phyloP scores from a whole-genome alignment of 2,888 invertebrate genomes.

The Parnassius orleans region DNA sequence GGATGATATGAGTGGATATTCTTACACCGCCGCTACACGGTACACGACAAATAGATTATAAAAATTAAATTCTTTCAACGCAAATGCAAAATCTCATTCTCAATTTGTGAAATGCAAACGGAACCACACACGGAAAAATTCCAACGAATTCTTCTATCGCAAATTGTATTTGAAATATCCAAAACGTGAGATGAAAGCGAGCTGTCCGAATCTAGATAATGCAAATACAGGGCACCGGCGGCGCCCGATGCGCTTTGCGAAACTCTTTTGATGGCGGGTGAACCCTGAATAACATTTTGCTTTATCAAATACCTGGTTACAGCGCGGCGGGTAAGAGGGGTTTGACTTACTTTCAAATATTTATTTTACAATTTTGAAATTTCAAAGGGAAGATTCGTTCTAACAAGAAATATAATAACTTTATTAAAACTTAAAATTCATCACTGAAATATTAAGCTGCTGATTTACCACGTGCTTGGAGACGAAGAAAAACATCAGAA shows the following conservation, averaged over 20 bases:
- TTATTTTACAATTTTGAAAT: too few relatives aligned
- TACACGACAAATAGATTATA: slow-evolving; percentile 1
- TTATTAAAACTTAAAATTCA: too few relatives aligned
- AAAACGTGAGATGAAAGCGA: slow-evolving; percentile 67
- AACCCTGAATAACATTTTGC: slow-evolving; percentile 49
- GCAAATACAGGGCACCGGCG: slow-evolving; percentile 54
- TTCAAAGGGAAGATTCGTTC: too few relatives aligned
- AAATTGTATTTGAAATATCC: slow-evolving; percentile 73
- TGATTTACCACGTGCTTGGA: too few relatives aligned
- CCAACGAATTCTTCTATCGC: slow-evolving; percentile 60
- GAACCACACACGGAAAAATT: slow-evolving; percentile 34
- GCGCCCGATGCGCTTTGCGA: slow-evolving; percentile 40
- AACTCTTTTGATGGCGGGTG: slow-evolving; percentile 51
- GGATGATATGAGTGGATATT: too few relatives aligned
- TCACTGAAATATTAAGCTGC: too few relatives aligned
- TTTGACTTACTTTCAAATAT: slow-evolving; percentile 13
- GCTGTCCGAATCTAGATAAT: slow-evolving; percentile 68
- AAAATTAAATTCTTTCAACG: slow-evolving; percentile 12
- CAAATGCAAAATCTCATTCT: slow-evolving; percentile 24
- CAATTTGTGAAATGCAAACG: slow-evolving; percentile 17
- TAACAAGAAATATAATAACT: too few relatives aligned
- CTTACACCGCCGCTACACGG: too few relatives aligned
- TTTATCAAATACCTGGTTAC: slow-evolving; percentile 45
- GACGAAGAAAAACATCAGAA: too few relatives aligned
- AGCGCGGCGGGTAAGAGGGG: slow-evolving; percentile 12